A percentile compares a stretch with the other conserved stretches of the same genome.
phyloP scores from a whole-genome alignment of 2,113 vertebrate genomes.

The Otocyon megalotis region DNA sequence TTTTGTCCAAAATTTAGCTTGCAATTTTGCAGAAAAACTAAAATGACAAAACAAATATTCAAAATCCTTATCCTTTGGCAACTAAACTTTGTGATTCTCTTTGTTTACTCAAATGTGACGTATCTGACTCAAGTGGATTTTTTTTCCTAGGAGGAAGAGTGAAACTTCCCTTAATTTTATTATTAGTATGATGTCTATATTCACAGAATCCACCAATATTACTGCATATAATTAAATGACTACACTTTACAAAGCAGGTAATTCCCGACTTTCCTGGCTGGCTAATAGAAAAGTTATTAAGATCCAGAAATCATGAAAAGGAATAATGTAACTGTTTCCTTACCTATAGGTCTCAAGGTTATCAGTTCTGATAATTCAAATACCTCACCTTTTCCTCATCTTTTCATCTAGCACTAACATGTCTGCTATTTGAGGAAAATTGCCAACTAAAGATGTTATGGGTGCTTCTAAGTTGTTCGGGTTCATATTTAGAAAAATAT shows the following conservation, averaged over 20 bases:
- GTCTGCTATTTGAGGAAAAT: background rate
- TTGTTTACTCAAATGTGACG: background rate
- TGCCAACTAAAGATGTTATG: background rate
- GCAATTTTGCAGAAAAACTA: background rate
- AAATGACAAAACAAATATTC: background rate
- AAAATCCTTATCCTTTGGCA: background rate
- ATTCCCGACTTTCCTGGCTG: background rate
- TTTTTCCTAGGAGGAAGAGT: background rate
- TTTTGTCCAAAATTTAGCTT: background rate
- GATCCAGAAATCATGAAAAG: background rate
- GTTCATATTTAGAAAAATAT: background rate
- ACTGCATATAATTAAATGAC: background rate
- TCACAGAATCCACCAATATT: background rate
- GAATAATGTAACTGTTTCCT: background rate
- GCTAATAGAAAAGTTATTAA: background rate
- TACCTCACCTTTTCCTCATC: background rate
- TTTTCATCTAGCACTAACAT: background rate
- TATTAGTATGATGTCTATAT: background rate
- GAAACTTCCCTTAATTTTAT: background rate
- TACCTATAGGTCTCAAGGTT: background rate
- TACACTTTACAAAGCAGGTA: background rate
- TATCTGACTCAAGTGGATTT: background rate
- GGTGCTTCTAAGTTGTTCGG: background rate
- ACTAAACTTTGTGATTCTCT: background rate
- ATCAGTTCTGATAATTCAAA: background rate